Evolutionary conservation across 1,140 invertebrate genomes (phyloP).

Genomic region (Drosophila azteca): DNA sequence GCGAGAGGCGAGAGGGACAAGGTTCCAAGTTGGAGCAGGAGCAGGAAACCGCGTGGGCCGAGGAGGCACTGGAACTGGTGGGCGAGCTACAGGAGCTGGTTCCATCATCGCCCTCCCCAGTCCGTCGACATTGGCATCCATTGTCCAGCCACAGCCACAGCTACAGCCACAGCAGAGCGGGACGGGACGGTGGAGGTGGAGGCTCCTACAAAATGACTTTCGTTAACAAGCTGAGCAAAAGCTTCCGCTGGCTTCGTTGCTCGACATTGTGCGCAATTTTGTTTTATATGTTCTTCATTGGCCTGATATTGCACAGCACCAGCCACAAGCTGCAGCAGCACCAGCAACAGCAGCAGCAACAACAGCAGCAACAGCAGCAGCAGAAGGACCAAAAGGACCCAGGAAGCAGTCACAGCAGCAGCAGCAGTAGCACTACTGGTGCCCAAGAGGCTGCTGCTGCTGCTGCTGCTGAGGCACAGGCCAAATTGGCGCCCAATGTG

Average conservation of each 20-base stretch:
- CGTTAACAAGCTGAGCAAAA: slow-evolving; percentile 83
- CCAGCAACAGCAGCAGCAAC: slow-evolving; percentile 33
- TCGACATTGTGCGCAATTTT: slow-evolving; percentile 82
- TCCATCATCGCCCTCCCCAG: slow-evolving; percentile 31
- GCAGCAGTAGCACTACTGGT: neutral
- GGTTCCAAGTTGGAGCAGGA: slow-evolving; percentile 54
- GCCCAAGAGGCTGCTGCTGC: too few species aligned
- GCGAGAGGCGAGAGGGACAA: neutral
- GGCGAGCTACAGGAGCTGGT: slow-evolving; percentile 42
- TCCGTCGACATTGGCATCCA: slow-evolving; percentile 31
- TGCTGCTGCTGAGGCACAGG: slow-evolving; percentile 6
- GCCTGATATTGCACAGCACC: slow-evolving; percentile 80
- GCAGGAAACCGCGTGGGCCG: slow-evolving; percentile 48
- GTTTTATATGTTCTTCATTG: slow-evolving; percentile 84
- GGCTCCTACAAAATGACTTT: slow-evolving; percentile 75
- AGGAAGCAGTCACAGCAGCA: slow-evolving; percentile 23
- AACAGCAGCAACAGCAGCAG: slow-evolving; percentile 31
- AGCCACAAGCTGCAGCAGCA: slow-evolving; percentile 77
- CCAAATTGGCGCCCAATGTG: slow-evolving; percentile 52
- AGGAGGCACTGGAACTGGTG: slow-evolving; percentile 24
- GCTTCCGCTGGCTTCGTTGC: slow-evolving; percentile 82
- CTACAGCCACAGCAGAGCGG: too few species aligned
- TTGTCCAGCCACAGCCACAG: slow-evolving; percentile 32
- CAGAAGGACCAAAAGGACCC: slow-evolving; percentile 35
- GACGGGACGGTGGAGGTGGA: slow-evolving; percentile 14